Evolutionary conservation across 2,797 vertebrate genomes (phyloP).

Genomic region (Lepus townsendii): DNA sequence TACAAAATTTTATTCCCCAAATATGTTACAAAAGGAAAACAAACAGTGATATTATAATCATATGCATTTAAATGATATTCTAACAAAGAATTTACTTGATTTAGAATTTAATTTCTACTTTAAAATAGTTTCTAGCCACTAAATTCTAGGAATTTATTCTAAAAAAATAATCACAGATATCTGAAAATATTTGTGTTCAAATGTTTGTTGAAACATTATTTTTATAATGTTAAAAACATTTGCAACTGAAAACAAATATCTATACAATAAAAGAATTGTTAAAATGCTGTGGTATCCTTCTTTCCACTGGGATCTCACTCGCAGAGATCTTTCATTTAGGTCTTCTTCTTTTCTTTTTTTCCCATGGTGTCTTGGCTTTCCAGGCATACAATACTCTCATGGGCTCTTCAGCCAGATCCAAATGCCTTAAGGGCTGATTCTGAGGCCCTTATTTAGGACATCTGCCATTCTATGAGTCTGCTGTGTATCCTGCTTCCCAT

Average conservation of each 20-base stretch:
- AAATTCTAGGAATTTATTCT: conserved; percentile 15
- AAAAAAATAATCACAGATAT: conserved; percentile 32
- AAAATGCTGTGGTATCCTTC: not conserved
- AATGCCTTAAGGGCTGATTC: no score
- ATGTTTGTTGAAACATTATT: not conserved
- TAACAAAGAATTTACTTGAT: not conserved
- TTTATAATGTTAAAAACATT: conserved; percentile 1
- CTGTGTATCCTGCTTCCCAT: no score
- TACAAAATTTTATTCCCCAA: not conserved
- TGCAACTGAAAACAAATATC: not conserved
- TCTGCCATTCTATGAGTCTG: no score
- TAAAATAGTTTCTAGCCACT: conserved; percentile 37
- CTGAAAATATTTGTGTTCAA: not conserved
- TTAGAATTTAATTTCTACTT: conserved; percentile 5
- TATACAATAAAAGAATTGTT: not conserved
- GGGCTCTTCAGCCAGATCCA: no score
- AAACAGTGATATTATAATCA: not conserved
- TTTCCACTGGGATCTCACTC: no score
- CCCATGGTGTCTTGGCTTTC: no score
- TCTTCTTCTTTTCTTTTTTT: no score
- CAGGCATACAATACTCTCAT: no score
- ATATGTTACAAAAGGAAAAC: not conserved
- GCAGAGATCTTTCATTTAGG: no score
- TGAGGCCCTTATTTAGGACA: no score
- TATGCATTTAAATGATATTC: not conserved